Conservation (phyloP, 2,888 invertebrate species). For the Andrena bicolor region DNA sequence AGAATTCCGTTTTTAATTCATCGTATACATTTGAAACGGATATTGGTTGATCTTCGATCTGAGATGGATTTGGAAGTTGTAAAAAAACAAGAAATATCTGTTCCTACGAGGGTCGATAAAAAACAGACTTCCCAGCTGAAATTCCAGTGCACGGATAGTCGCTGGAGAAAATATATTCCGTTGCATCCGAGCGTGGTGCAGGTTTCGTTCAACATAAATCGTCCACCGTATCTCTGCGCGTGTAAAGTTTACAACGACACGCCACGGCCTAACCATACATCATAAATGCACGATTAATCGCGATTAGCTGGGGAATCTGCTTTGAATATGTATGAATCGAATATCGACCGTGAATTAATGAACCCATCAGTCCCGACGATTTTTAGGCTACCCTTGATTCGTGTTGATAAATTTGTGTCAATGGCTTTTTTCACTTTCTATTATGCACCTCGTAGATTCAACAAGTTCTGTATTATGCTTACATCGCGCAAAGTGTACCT, state of each 20-base stretch:
- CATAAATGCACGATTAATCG: slow-evolving; percentile 57
- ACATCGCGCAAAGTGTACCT: not conserved
- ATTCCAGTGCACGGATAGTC: not conserved
- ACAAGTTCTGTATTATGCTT: not conserved
- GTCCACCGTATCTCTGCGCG: slow-evolving; percentile 27
- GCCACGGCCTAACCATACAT: slow-evolving; percentile 39
- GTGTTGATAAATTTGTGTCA: not conserved
- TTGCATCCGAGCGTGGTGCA: not conserved
- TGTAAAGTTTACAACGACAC: slow-evolving; percentile 37
- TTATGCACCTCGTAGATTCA: not conserved
- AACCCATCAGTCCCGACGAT: slow-evolving; percentile 11
- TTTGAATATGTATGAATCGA: slow-evolving; percentile 42
- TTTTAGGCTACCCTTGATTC: not conserved
- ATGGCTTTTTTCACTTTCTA: not conserved
- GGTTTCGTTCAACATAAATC: slow-evolving; percentile 44
- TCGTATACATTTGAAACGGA: not conserved
- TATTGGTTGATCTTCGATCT: not conserved
- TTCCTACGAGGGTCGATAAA: not conserved
- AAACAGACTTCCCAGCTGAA: not conserved
- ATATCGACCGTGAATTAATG: slow-evolving; percentile 27
- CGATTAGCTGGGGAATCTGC: slow-evolving; percentile 49
- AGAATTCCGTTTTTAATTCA: not conserved
- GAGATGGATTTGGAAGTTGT: not conserved
- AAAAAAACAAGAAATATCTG: not conserved
- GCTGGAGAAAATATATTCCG: slow-evolving; percentile 3